Evolutionary conservation across 2,113 vertebrate species (phyloP), one percentile per base, ranked within the genome.

Genomic region (Emydura subglobosa): DNA sequence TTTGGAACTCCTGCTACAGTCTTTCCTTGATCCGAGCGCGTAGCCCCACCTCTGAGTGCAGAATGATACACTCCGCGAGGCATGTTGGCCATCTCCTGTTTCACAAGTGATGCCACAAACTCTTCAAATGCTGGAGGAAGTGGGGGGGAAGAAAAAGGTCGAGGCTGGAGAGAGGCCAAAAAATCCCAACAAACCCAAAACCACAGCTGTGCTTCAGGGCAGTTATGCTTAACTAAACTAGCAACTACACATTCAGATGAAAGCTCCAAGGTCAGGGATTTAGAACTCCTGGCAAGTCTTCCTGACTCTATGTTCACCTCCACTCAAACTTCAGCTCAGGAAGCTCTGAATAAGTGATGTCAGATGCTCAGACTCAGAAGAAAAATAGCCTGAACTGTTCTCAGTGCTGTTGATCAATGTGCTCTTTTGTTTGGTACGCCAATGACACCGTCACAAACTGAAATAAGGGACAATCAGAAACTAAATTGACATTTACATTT

Each of bases 51-150:
- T 89, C 98, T 98, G 94, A 99, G 96, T 5, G 99, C 99, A 42
- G 98, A 98, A 96, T 99, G 99, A 97, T 99, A 99, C 3, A 99
- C 97, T 49, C 99, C 99, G 79, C 99, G 99, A 0, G 99, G 99
- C 99, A 99, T 99, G 88, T 97, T 98, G 65, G 88, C 97, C 99
- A 99, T 99, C 98, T 99, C 99, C 96, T 99, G 99, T 95, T 98
- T 99, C 93, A 99, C 98, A 80, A 99, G 98, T 0, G 99, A 99
- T 2, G 98, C 96, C 84, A 99, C 97, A 98, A 99, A 99, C 90
- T 98, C 97, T 98, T 99, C 98, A 54, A 99, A 98, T 10, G 98
- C 99, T 99, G 95, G n/a, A 97, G 86, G 17, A 93, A 91, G 22
- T 21, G 22, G 2, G 82, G 1, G 83, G 9, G 5, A 94, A 89